Percentiles rank a stretch among this genome's conserved stretches.
These are phyloP conservation scores for Galerucella nymphaeae DNA, from an alignment of 2,888 invertebrate species.

Conservation along the genomic window DNA sequence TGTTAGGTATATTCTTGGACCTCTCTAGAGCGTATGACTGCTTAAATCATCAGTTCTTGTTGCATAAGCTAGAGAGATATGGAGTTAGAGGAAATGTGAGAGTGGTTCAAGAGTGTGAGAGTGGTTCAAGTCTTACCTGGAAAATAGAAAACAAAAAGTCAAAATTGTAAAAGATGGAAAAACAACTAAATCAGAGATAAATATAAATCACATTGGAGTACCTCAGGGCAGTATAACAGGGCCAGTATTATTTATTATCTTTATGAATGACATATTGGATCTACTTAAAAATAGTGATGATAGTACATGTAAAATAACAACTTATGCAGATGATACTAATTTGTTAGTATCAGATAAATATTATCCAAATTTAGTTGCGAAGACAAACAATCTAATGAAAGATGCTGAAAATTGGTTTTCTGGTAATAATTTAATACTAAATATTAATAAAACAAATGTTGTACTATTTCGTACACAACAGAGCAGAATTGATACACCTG, in stretches of 20 bases:
- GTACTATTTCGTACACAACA: constrained; percentile 6
- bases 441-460: constrained; percentile 19
- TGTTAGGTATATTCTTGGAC: constrained; percentile 10
- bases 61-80: background rate
- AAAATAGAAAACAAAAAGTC: constrained; percentile 7
- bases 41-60: background rate
- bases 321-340: constrained; percentile 16
- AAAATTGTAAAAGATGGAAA: constrained; percentile 1
- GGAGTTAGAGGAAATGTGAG: background rate
- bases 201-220: constrained; percentile 12
- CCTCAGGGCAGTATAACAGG: constrained; percentile 24
- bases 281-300: constrained; percentile 6
- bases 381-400: constrained; percentile 5
- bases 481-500: too few relatives aligned
- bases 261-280: constrained; percentile 22
- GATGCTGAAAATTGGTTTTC: constrained; percentile 9
- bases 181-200: background rate
- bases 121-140: constrained; percentile 5
- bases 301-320: constrained; percentile 11
- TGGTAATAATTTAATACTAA: constrained; percentile 12
- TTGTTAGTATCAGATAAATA: constrained; percentile 3
- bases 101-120: too few relatives aligned
- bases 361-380: constrained; percentile 3
- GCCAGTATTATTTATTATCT: constrained; percentile 10
- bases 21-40: constrained; percentile 10